A percentile compares a stretch with the other conserved stretches of the same genome.
phyloP scores from a whole-genome alignment of 2,113 vertebrate species.

The Brevimyrus niger region DNA sequence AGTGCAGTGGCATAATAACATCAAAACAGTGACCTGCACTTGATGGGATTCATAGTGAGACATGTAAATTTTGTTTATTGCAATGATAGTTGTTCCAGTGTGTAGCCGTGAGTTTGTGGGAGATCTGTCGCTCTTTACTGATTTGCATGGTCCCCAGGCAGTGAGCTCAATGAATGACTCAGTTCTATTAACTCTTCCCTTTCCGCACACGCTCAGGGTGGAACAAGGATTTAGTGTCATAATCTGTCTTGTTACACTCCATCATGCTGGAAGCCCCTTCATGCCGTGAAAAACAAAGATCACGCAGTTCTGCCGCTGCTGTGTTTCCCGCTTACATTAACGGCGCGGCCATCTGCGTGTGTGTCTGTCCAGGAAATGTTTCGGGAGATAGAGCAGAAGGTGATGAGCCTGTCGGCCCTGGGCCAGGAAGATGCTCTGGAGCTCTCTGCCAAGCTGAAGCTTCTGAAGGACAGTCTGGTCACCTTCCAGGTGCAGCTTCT shows the following conservation, averaged over 20 bases:
- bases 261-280: not conserved
- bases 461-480: slow-evolving; percentile 73
- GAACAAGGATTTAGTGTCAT: not conserved
- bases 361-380: slow-evolving; percentile 64
- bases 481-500: slow-evolving; percentile 74
- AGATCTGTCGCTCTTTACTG: not conserved
- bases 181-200: not conserved
- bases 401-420: slow-evolving; percentile 53
- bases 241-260: not conserved
- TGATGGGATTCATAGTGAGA: not conserved
- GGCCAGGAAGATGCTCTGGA: slow-evolving; percentile 54
- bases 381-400: slow-evolving; percentile 77
- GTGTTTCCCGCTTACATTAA: not conserved
- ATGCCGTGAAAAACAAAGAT: not conserved
- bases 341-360: not conserved
- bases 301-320: not conserved
- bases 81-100: not conserved
- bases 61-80: not conserved
- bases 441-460: slow-evolving; percentile 69
- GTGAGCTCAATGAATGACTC: not conserved
- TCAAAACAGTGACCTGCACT: not conserved
- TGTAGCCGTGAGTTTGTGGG: not conserved
- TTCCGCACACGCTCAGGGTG: not conserved
- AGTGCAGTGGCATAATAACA: not conserved
- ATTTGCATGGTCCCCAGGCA: not conserved